These are phyloP conservation scores for Cydia pomonella DNA, from an alignment of 1,140 invertebrate species.

Conservation along the genomic window DNA sequence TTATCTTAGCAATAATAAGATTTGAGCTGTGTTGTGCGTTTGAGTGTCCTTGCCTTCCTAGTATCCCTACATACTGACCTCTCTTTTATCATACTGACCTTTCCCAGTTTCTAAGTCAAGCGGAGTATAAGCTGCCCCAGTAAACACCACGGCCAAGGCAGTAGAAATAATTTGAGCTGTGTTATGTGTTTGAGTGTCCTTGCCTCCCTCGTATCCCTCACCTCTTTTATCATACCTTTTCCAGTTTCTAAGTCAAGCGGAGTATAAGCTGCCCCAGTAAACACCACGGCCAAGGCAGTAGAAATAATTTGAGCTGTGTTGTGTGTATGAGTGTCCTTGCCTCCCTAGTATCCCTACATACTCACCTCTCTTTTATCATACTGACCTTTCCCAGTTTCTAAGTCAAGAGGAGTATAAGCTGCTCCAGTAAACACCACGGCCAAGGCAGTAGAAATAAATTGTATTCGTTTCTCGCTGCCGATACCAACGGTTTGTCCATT, in stretches of 20 bases:
- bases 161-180: conserved; percentile 81
- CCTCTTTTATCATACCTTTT: conserved; percentile 74
- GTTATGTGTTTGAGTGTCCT: no score
- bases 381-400: conserved; percentile 75
- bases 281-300: conserved; percentile 78
- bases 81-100: conserved; percentile 72
- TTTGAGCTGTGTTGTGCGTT: no score
- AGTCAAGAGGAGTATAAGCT: conserved; percentile 54
- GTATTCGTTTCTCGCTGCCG: conserved; percentile 83
- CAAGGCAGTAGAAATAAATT: conserved; percentile 82
- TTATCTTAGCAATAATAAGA: no score
- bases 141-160: conserved; percentile 71
- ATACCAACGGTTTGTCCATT: conserved; percentile 82
- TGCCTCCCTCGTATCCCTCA: conserved; percentile 71
- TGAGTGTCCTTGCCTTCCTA: conserved; percentile 59
- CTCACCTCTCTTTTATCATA: no score
- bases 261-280: conserved; percentile 59
- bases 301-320: conserved; percentile 79
- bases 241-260: conserved; percentile 64
- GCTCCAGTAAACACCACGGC: conserved; percentile 62
- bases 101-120: conserved; percentile 69
- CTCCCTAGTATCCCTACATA: no score
- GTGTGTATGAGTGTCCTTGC: no score
- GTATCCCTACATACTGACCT: conserved; percentile 76
- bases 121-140: conserved; percentile 57